Base-by-base conservation (phyloP, 2,797 vertebrate genomes). In the Sebastolobus alascanus region DNA sequence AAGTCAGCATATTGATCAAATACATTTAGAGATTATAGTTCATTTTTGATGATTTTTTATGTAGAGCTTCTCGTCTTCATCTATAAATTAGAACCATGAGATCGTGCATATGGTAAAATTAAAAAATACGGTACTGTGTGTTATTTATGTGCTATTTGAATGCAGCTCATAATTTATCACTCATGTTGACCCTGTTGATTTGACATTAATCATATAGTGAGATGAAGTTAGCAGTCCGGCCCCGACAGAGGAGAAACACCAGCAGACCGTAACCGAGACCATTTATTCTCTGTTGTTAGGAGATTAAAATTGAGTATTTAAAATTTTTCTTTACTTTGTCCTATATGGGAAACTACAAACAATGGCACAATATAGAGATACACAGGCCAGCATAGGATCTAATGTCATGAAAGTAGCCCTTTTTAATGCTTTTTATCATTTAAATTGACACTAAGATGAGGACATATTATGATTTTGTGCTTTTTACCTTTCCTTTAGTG, bases 101-200 rank as follows among this genome's bases (percentile, higher is more conserved):
- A 70, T 66, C 6, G 14, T 25, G 31, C 35, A 14, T 11, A 56
- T 10, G 35, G 31, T 11, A 2, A 71, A 66, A 61, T 20, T 43
- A 67, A 74, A 79, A 68, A 67, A 77, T 33, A n/a, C 25, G 56
- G 33, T 14, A 37, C 10, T 64, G 61, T 20, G 8, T 82, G 64
- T 83, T 81, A 90, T 91, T 89, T 91, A 90, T 90, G 75, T 77
- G 68, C 37, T 18, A 12, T 58, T 65, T 83, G 64, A 80, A 89
- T 85, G 73, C 73, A 73, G 80, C 85, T 83, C 46, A 89, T 86
- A 84, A 92, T 89, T 87, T 66, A 93, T 89, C 69, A 75, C 64
- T 75, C 77, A 59, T 76, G 85, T 67, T 81, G 72, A 87, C 46
- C 75, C 55, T 79, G 75, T 81, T 81, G 89, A 84, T 87, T 91